phyloP scores from a whole-genome alignment of 1,140 invertebrate genomes.

The Oncopodura yosiiana region DNA sequence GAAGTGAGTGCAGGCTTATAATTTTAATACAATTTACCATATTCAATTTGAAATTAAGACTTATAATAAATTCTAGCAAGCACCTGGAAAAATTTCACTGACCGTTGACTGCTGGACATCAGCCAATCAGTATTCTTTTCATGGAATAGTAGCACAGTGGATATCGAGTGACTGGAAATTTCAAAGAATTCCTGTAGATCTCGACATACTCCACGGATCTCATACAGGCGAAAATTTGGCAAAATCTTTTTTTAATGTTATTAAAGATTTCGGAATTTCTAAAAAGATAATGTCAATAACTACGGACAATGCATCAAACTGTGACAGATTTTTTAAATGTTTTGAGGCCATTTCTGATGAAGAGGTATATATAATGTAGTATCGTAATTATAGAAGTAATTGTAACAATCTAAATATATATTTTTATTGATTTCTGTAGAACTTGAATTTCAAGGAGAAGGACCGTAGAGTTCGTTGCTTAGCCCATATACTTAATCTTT shows the following conservation, averaged over 20 bases:
- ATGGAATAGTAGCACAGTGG: not conserved
- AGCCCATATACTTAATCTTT: too few species aligned
- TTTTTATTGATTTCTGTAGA: too few species aligned
- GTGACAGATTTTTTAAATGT: not conserved
- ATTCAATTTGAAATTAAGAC: too few species aligned
- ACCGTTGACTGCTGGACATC: not conserved
- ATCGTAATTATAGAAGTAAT: too few species aligned
- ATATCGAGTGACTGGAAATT: not conserved
- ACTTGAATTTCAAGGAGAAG: too few species aligned
- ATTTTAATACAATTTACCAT: too few species aligned
- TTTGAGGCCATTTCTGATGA: too few species aligned
- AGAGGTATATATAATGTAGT: too few species aligned
- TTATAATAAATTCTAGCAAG: too few species aligned
- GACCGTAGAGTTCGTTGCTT: too few species aligned
- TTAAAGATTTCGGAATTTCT: not conserved
- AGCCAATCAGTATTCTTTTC: not conserved
- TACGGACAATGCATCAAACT: not conserved
- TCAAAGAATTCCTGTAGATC: not conserved
- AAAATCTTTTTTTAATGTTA: not conserved
- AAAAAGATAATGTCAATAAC: not conserved
- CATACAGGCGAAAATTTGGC: slow-evolving; percentile 2
- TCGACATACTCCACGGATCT: not conserved
- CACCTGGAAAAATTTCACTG: not conserved
- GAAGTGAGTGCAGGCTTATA: too few species aligned
- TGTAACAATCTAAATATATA: too few species aligned